Conservation (phyloP, 2,113 vertebrate genomes). For the Nansenia antarctica region DNA sequence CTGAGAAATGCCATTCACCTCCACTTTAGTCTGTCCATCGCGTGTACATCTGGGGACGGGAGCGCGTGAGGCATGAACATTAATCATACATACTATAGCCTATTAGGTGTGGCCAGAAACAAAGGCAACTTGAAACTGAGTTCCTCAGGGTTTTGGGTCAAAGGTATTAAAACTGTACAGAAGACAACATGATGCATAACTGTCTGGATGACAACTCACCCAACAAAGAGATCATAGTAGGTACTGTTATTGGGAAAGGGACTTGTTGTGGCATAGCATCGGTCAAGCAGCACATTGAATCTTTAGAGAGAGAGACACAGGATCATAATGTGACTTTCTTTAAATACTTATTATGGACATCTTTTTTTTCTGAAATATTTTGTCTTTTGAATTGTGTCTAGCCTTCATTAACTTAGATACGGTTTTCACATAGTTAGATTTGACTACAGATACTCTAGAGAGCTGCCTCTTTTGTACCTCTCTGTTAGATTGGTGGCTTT, state of each 20-base stretch:
- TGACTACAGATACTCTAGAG: too few relatives aligned
- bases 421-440: not conserved
- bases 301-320: conserved; percentile 38
- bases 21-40: conserved; percentile 63
- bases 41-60: conserved; percentile 64
- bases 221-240: conserved; percentile 75
- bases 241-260: conserved; percentile 26
- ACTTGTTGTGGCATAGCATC: conserved; percentile 69
- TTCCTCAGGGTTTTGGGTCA: not conserved
- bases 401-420: not conserved
- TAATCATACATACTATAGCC: not conserved
- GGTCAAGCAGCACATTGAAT: conserved; percentile 76
- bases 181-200: too few relatives aligned
- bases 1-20: conserved; percentile 60
- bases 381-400: not conserved
- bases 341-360: not conserved
- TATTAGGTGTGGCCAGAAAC: not conserved
- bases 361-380: not conserved
- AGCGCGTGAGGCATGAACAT: not conserved
- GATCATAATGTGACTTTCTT: not conserved
- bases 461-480: not conserved
- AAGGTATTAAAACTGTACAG: not conserved
- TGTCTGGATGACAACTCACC: conserved; percentile 64
- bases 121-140: too few relatives aligned
- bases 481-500: conserved; percentile 68